Evolutionary conservation across 2,888 invertebrate genomes (phyloP), one percentile per base, ranked within the genome.

Genomic region (Cerastis leucographa): DNA sequence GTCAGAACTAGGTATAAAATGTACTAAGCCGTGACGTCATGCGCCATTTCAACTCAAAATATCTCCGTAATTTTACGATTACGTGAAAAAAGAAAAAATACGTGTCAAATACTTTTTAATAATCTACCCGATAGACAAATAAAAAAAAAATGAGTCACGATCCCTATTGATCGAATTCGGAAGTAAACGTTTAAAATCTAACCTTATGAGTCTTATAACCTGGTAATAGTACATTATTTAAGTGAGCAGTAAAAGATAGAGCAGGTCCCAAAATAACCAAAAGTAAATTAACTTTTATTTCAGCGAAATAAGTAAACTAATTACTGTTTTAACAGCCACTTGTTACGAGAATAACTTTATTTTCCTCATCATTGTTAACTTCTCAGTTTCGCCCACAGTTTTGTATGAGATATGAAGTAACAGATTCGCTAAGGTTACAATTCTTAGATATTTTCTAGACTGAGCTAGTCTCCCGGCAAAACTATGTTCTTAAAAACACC

Each of bases 301-400:
- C 46, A 14, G 17, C 0, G 29, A 62, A 74, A 74, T 29, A 74
- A 64, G 25, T 49, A 42, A 35, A 42, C 54, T 56, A 74, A 68
- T 68, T 68, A 70, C 70, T 67, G 62, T 78, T 68, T 78, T n/a
- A 78, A 56, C 25, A 61, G 29, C 78, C 83, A 83, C 74, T 67
- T 78, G 74, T 78, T 78, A 68, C 62, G 29, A 62, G 69, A 61
- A n/a, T 66, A 71, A 46, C 59, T 81, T 74, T 59, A 74, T 71
- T 73, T 59, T 14, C 51, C 35, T 81, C 72, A 81, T 72, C 69
- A 56, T 72, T 66, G 69, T 51, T 66, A 68, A 73, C 62, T 73
- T 72, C 78, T 19, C 35, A 54, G 71, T 74, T 71, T 71, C 14
- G 46, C 19, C 51, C n/a, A 71, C 70, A 81, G 68, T 71, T 67